Conservation (phyloP, 2,797 vertebrate genomes). For the Erethizon dorsatum region DNA sequence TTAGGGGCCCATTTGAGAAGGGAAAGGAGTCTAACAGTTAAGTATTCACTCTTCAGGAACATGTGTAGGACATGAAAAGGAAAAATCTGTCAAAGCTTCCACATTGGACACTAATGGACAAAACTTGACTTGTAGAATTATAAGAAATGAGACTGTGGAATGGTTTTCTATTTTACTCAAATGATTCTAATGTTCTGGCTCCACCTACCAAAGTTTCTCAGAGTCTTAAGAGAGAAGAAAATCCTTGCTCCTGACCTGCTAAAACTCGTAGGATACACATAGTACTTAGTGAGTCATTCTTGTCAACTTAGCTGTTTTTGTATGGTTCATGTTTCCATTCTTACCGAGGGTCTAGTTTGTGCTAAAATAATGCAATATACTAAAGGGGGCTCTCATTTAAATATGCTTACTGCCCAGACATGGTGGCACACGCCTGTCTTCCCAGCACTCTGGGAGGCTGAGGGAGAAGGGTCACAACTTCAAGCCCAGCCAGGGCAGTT, state of each 20-base stretch:
- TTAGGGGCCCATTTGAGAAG: not conserved
- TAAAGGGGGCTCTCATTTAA: not conserved
- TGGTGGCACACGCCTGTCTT: not conserved
- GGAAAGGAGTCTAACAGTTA: not conserved
- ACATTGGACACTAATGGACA: not conserved
- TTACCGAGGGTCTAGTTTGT: not conserved
- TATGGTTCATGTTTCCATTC: constrained; percentile 3
- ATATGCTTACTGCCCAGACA: not conserved
- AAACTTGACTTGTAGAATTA: not conserved
- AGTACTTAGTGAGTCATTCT: not conserved
- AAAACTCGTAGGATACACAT: not conserved
- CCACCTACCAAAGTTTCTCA: not conserved
- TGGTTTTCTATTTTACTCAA: constrained; percentile 36
- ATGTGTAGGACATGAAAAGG: not conserved
- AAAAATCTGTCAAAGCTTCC: not conserved
- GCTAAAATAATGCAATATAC: not conserved
- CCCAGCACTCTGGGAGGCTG: not conserved
- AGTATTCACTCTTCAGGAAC: not conserved
- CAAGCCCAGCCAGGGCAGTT: not conserved
- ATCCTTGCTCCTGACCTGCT: not conserved
- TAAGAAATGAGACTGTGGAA: constrained; percentile 1
- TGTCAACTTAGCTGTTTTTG: not conserved
- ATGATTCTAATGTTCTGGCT: not conserved
- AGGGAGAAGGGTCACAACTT: not conserved
- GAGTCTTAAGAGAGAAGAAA: not conserved